Percentiles rank a stretch among this genome's conserved stretches.
Conservation (phyloP, 2,113 vertebrate species). For the Phasianus colchicus region DNA sequence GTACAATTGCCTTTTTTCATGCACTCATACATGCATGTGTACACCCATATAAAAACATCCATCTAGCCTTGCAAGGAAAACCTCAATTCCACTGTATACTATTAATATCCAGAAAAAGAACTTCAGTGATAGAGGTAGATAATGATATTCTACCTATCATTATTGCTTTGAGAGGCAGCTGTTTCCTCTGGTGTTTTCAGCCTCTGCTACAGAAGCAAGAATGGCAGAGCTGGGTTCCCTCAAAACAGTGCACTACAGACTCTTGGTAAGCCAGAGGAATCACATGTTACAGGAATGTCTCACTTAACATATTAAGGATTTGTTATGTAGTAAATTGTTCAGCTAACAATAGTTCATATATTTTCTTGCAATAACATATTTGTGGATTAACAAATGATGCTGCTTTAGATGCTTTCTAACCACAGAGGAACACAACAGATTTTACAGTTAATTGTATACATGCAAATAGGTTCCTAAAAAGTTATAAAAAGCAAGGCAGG, state of each 20-base stretch:
- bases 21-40: fast-evolving
- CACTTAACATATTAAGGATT: background rate
- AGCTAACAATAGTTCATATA: background rate
- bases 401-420: background rate
- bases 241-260: background rate
- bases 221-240: background rate
- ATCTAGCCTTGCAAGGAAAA: background rate
- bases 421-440: background rate
- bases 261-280: background rate
- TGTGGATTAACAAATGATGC: background rate
- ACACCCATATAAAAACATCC: background rate
- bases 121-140: background rate
- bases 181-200: background rate
- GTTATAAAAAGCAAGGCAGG: background rate
- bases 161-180: background rate
- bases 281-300: background rate
- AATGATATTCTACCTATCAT: background rate
- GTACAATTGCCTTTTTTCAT: background rate
- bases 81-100: background rate
- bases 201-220: background rate
- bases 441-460: background rate
- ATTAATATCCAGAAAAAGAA: background rate
- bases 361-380: background rate
- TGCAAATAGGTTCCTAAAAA: background rate
- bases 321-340: background rate